A percentile compares a stretch with the other conserved stretches of the same genome.
These are phyloP conservation scores for Microplitis deprimator DNA, from an alignment of 2,888 invertebrate genomes.

Conservation along the genomic window DNA sequence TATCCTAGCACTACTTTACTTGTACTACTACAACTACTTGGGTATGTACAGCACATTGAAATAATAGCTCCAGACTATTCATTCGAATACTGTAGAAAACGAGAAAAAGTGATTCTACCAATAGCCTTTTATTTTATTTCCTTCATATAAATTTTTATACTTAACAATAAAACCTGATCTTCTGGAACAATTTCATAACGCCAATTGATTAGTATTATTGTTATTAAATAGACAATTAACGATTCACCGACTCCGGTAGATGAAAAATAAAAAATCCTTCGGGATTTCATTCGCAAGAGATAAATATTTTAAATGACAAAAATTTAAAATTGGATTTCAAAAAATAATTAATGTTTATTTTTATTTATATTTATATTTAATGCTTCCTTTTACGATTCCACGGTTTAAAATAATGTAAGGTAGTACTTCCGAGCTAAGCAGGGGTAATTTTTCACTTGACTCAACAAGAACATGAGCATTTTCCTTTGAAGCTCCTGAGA, in stretches of 20 bases:
- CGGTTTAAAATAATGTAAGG: not conserved
- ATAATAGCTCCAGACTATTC: slow-evolving; percentile 25
- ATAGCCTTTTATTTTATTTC: slow-evolving; percentile 3
- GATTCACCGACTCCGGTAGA: no score
- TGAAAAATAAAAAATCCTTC: no score
- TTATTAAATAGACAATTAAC: not conserved
- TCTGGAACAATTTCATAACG: slow-evolving; percentile 30
- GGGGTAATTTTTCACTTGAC: slow-evolving; percentile 1
- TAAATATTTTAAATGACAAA: no score
- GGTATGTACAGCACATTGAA: not conserved
- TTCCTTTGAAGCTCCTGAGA: slow-evolving; percentile 7
- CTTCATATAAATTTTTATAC: slow-evolving; percentile 3
- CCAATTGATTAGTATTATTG: slow-evolving; percentile 31
- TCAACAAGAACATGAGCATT: slow-evolving; percentile 12
- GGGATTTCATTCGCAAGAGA: no score
- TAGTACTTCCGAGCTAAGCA: not conserved
- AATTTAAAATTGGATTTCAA: no score
- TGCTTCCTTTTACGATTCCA: not conserved
- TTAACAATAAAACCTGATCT: slow-evolving; percentile 33
- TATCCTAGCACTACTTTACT: not conserved
- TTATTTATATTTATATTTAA: not conserved
- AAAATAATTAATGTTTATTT: not conserved
- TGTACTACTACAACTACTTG: not conserved
- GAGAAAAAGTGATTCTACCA: slow-evolving; percentile 11
- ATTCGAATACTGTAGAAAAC: slow-evolving; percentile 9